Base-by-base conservation (phyloP, 2,888 invertebrate species). In the Oxytorus armatus region DNA sequence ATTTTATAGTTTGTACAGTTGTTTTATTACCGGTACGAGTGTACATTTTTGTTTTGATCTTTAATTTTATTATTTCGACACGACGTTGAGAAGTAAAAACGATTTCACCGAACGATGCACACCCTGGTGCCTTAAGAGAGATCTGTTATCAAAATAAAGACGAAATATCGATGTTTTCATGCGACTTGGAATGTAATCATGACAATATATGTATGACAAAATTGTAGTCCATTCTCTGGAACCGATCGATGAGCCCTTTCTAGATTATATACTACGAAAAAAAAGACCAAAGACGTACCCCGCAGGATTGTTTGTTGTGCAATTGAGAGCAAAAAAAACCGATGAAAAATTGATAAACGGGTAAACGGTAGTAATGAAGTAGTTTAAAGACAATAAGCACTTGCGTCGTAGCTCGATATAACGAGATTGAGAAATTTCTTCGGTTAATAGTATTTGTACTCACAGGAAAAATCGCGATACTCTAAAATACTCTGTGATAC, bases 61-160 rank as follows among this genome's bases (percentile, higher is more conserved):
- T 4, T 25, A 14, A n/a, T 3, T 42, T 33, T 14, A 44, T 42
- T 16, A 10, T 44, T 42, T 33, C 18, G 51, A 53, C 44, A 25
- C 4, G 47, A 63, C 23, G 11, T 51, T 65, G 23, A 25, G 23
- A 36, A 10, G 33, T 49, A 39, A 39, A 39, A 39, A 16, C 18
- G 10, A 66, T 39, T 23, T 57, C 10, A 44, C 18, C 29, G 68
- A 53, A 53, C 53, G 44, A 74, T 21, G 49, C 61, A 11, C 69
- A 69, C 74, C 69, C 36, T 57, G 63, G 47, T 74, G 79, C 79
- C 79, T 79, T 79, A 57, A 74, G 44, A 59, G 59, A 66, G 18
- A 74, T 74, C 74, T 66, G 59, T 63, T 78, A 55, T 78, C 66
- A 36, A 73, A 68, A 68, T 68, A 16, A 70, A 70, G 11, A 39